Base-by-base conservation (phyloP, 2,888 invertebrate species). In the Sphaeridia pumilis region DNA sequence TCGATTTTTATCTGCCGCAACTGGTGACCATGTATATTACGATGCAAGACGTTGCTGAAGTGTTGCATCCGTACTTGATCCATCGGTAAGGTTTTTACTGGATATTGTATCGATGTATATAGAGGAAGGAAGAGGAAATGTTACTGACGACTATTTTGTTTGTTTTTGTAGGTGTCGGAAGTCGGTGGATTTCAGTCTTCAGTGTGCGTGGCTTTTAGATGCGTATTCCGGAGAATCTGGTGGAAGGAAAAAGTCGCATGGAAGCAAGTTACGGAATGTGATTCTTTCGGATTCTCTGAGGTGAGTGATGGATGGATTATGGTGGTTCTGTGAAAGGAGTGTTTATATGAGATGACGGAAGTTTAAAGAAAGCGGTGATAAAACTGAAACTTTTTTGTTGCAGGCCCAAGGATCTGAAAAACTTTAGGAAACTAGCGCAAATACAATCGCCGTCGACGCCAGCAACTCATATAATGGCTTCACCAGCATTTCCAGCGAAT, bases 1-100 rank as follows among this genome's bases (percentile, higher is more conserved):
- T 97, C 59, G 95, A 98, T 75, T 90, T 95, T 72, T 98, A 95
- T 74, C 79, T 98, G 70, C 97, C 97, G 45, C 98, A 98, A 74
- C 74, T 98, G 68, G 85, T 98, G 68, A 90, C 90, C 68, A 92
- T 98, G 89, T 98, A 95, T 72, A 87, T 97, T 72, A 93, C 95
- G 75, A 90, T 94, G 82, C 86, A 86, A 67, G 95, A 95, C 70
- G 83, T 95, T 64, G 95, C 97, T 51, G 95, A 97, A 75, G 89
- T 87, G 62, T 75, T 87, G 53, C 85, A 87, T 73, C 83, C 86
- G 4, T 87, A 87, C 71, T 73, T 88, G 56, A 78, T 85, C 28
- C 77, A 82, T 72, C 81, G 89, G 84, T 86, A 70, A 70, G 72
- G 26, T 10, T n/a, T n/a, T n/a, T n/a, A n/a, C n/a, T n/a, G n/a